Evolutionary conservation across 1,140 invertebrate genomes (phyloP), one percentile per base, ranked within the genome.

Genomic region (Diorhabda sublineata): DNA sequence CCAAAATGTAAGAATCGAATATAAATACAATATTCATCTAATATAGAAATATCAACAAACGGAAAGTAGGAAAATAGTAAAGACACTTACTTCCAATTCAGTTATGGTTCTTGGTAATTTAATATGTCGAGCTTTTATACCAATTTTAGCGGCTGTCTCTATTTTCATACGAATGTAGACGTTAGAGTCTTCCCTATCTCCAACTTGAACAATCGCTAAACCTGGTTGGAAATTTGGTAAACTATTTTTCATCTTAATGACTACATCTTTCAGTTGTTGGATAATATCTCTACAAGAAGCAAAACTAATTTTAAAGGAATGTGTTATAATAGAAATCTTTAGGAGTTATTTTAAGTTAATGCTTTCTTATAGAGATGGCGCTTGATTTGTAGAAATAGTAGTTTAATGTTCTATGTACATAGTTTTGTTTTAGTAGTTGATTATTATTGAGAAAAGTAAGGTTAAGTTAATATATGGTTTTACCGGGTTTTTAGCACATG

Each of bases 81-180:
- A 3, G n/a, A 52, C n/a, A 52, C 76, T 76, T 81, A 95, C 93
- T 83, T 98, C 92, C 58, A 81, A 75, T 85, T 99, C 92, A 7
- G 93, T 96, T 9, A 88, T 92, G 6, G 91, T 88, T 6, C 87
- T 87, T 0, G 95, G 91, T 69, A 99, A 83, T 74, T 93, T 87
- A 0, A 97, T 81, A 78, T 97, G 94, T 67, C 89, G 84, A 1
- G 92, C 92, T 26, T 86, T 80, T 47, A 98, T 95, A 67, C 97
- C 98, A 72, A 99, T 93, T 76, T 97, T 92, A 44, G 83, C 86
- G 1, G 97, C 96, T 5, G 94, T 92, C 82, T 95, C 97, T 26
- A 98, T 87, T 84, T 99, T 99, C 90, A 95, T 96, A 57, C 93
- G 85, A 79, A 99, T 99, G 81, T 99, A 99, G 5, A 99, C 96